Percentiles rank a stretch among this genome's conserved stretches.
Conservation (phyloP, 2,113 vertebrate species). For the Progne subis region DNA sequence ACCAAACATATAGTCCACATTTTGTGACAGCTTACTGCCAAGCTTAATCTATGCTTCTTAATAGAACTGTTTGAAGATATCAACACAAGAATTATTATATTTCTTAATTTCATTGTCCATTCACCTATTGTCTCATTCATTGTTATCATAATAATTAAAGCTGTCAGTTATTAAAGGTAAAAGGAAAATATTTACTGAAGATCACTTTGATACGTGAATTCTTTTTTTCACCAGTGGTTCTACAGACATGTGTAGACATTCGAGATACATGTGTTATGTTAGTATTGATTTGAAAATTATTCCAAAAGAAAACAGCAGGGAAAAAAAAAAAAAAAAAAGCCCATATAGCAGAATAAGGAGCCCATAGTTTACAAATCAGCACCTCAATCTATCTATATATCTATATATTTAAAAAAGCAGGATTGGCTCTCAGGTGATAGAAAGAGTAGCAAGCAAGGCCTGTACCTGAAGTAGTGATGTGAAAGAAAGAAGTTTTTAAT, state of each 20-base stretch:
- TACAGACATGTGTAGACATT: not conserved
- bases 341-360: not conserved
- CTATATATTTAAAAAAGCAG: not conserved
- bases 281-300: not conserved
- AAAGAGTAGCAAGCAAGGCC: not conserved
- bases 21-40: not conserved
- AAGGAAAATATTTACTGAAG: not conserved
- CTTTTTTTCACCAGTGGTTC: not conserved
- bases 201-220: not conserved
- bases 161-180: not conserved
- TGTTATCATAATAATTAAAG: not conserved
- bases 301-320: not conserved
- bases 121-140: not conserved
- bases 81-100: not conserved
- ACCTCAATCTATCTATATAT: not conserved
- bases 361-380: not conserved
- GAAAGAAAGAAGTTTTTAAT: not conserved
- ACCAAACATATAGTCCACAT: not conserved
- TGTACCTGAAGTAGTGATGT: not conserved
- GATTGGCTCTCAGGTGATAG: not conserved
- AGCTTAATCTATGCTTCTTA: not conserved
- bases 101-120: not conserved
- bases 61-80: not conserved
- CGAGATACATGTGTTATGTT: not conserved
- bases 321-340: not conserved